phyloP scores from a whole-genome alignment of 2,888 invertebrate genomes.

The Orthonychiurus folsomi region DNA sequence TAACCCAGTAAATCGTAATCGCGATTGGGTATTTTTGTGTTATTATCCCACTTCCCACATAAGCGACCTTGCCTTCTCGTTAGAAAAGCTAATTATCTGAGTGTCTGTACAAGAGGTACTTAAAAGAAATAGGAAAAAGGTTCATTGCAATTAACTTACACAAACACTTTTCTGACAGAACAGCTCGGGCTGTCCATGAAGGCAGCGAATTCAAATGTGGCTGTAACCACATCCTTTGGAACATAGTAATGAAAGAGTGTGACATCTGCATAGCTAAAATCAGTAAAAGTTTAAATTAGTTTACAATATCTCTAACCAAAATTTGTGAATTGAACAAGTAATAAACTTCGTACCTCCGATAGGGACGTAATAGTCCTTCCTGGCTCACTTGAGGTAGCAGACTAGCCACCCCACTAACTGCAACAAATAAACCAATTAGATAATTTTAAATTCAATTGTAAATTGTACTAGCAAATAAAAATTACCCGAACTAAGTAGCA shows the following conservation, averaged over 20 bases:
- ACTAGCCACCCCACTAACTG: not conserved
- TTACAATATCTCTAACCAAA: too few species aligned
- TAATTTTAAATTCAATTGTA: too few species aligned
- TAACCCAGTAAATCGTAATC: too few species aligned
- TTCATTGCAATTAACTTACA: slow-evolving; percentile 42
- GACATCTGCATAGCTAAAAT: slow-evolving; percentile 48
- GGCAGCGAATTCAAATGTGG: slow-evolving; percentile 50
- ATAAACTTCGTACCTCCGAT: too few species aligned
- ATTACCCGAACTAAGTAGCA: not conserved
- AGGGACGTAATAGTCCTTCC: slow-evolving; percentile 47
- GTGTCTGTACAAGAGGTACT: not conserved
- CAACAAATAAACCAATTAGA: too few species aligned
- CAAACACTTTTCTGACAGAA: slow-evolving; percentile 45
- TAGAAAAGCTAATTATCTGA: too few species aligned
- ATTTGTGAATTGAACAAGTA: too few species aligned
- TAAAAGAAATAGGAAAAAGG: not conserved
- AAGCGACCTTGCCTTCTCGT: too few species aligned
- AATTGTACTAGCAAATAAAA: too few species aligned
- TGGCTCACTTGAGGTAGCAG: slow-evolving; percentile 47
- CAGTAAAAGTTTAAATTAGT: too few species aligned
- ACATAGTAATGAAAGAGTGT: slow-evolving; percentile 48
- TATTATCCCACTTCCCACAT: too few species aligned
- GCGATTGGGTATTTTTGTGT: too few species aligned
- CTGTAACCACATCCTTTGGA: slow-evolving; percentile 47
- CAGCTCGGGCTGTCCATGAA: slow-evolving; percentile 47